Evolutionary conservation across 1,140 invertebrate genomes (phyloP).

Genomic region (Magallana gigas): DNA sequence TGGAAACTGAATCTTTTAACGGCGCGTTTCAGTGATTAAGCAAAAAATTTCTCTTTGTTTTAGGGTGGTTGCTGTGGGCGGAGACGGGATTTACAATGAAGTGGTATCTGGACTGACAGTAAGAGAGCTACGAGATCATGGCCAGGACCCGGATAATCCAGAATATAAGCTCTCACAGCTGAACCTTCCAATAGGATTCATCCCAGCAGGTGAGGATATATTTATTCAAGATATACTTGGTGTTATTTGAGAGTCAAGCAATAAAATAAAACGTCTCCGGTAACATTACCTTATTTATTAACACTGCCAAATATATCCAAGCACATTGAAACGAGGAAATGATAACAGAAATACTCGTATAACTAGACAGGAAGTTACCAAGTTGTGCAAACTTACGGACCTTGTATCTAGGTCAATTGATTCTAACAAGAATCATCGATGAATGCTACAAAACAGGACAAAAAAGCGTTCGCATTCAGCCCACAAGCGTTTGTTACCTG

Average conservation of each 20-base stretch:
- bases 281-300: no score
- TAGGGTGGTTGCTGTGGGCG: constrained; percentile 63
- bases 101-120: constrained; percentile 58
- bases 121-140: constrained; percentile 54
- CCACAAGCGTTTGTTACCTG: no score
- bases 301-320: no score
- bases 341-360: neutral
- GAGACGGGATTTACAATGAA: constrained; percentile 64
- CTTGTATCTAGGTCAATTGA: no score
- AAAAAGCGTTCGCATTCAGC: no score
- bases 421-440: no score
- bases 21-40: neutral
- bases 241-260: neutral
- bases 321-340: neutral
- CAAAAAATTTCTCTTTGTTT: neutral
- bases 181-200: constrained; percentile 63
- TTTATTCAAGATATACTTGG: neutral
- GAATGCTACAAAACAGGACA: no score
- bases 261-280: no score
- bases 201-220: constrained; percentile 59
- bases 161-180: constrained; percentile 43
- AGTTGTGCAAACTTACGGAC: no score
- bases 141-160: constrained; percentile 58
- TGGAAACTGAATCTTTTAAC: neutral
- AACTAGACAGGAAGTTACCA: neutral